These are phyloP conservation scores for Pachyseris speciosa DNA, from an alignment of 64 coral and sea anemone species.

Conservation along the genomic window DNA sequence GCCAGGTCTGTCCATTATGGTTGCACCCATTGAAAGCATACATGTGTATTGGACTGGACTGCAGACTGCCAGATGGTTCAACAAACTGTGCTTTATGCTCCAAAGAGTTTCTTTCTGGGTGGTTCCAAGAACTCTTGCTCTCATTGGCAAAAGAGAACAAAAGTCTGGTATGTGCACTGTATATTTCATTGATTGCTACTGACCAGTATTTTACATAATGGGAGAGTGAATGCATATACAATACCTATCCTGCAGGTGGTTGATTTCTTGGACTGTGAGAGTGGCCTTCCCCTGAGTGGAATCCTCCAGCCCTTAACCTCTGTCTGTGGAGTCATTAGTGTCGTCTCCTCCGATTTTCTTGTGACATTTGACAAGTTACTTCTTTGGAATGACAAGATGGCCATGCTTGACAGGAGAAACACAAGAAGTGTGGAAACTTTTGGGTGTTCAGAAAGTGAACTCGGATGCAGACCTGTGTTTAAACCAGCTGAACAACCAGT, in stretches of 20 bases:
- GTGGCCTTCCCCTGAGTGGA: constrained; percentile 66
- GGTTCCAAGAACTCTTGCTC: constrained; percentile 80
- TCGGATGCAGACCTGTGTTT: background rate
- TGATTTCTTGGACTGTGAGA: constrained; percentile 75
- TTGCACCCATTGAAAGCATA: constrained; percentile 81
- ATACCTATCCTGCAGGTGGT: constrained; percentile 66
- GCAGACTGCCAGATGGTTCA: constrained; percentile 1
- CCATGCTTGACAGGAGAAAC: background rate
- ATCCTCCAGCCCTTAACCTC: constrained; percentile 88
- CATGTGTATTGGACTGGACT: constrained; percentile 72
- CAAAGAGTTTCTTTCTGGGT: constrained; percentile 59
- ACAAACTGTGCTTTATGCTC: background rate
- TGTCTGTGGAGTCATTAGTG: constrained; percentile 60
- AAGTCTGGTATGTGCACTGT: constrained; percentile 55
- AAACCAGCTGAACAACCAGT: background rate
- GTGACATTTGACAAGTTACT: constrained; percentile 78
- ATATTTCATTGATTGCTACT: too few species aligned
- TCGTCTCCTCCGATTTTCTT: constrained; percentile 65
- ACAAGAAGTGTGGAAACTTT: background rate
- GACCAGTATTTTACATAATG: too few species aligned
- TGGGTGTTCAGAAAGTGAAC: background rate
- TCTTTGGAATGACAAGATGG: constrained; percentile 56
- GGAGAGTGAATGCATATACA: too few species aligned
- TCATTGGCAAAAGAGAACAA: constrained; percentile 74
- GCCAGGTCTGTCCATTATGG: constrained; percentile 77